These are phyloP conservation scores for Drosophila stalkeri DNA, from an alignment of 2,888 invertebrate genomes.

Conservation along the genomic window DNA sequence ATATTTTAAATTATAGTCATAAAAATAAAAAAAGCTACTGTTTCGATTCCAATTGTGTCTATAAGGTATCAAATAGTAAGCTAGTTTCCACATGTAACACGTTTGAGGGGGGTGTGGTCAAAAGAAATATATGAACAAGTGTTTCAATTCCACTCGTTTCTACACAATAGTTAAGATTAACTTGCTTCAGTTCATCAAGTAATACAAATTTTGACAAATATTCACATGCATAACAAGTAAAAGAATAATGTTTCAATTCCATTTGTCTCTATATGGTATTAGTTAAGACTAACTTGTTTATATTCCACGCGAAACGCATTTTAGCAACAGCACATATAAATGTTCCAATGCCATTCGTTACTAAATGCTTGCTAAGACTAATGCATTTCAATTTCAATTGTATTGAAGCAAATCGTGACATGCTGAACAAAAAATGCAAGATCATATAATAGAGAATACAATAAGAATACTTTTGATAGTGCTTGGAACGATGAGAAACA, in stretches of 20 bases:
- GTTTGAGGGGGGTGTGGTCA: background rate
- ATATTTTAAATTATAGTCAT: background rate
- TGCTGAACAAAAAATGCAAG: background rate
- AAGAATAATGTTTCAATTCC: too few species aligned
- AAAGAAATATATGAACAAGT: background rate
- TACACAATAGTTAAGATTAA: background rate
- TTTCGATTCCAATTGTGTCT: background rate
- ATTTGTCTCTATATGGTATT: too few species aligned
- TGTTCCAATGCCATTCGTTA: background rate
- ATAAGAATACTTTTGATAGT: background rate
- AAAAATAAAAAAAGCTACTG: background rate
- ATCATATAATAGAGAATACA: background rate
- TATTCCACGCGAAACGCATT: too few species aligned
- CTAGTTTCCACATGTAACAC: background rate
- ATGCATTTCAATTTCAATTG: background rate
- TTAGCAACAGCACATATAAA: background rate
- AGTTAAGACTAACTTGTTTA: too few species aligned
- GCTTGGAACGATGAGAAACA: background rate
- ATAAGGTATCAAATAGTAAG: too few species aligned
- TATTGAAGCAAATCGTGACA: background rate
- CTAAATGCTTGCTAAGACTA: too few species aligned
- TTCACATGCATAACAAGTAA: too few species aligned
- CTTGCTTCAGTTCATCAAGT: background rate
- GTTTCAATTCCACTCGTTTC: slow-evolving; percentile 1
- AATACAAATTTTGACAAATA: too few species aligned